Evolutionary conservation across 2,113 vertebrate genomes (phyloP).

Genomic region (Jaculus jaculus): DNA sequence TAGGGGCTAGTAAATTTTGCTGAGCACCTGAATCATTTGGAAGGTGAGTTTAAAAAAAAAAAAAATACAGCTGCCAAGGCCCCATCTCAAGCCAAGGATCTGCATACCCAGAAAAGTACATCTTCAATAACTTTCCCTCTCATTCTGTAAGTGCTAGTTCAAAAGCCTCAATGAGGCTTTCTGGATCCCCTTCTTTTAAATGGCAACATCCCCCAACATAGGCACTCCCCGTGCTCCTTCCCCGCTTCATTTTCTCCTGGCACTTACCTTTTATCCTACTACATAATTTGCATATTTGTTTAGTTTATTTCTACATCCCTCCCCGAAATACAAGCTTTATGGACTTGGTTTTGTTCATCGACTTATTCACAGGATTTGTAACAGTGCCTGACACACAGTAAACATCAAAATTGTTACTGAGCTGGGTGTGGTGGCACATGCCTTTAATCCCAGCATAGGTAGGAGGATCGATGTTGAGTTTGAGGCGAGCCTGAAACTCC

Average conservation of each 20-base stretch:
- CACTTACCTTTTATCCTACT: neutral
- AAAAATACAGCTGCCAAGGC: neutral
- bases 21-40: neutral
- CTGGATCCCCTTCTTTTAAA: slow-evolving; percentile 17
- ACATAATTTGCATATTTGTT: neutral
- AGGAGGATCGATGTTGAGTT: no score
- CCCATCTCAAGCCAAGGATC: neutral
- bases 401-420: slow-evolving; percentile 14
- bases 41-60: neutral
- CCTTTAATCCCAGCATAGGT: no score
- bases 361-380: neutral
- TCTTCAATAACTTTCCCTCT: neutral
- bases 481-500: no score
- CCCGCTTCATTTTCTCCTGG: neutral
- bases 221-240: neutral
- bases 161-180: neutral
- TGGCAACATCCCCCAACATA: neutral
- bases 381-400: neutral
- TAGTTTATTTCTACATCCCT: neutral
- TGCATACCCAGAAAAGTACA: neutral
- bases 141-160: neutral
- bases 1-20: slow-evolving; percentile 14
- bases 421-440: no score
- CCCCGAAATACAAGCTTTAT: neutral
- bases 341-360: neutral